Evolutionary conservation across 2,888 invertebrate genomes (phyloP), one percentile per base, ranked within the genome.

Genomic region (Hemaris fuciformis): DNA sequence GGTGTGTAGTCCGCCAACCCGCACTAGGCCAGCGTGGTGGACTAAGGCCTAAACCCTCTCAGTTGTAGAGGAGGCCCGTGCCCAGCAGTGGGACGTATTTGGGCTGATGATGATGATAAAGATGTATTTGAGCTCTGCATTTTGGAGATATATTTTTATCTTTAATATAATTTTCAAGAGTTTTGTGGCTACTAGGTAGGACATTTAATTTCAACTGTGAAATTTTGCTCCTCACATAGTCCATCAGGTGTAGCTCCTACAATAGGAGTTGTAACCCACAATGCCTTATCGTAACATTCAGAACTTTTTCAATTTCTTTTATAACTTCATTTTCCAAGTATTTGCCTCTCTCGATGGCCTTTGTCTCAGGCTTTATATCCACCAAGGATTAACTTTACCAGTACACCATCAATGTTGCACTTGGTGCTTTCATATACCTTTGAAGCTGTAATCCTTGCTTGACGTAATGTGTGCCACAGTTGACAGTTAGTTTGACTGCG

Each of bases 201-300:
- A 18, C 56, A 56, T 18, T 56, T 56, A 15, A 31, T 56, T 31
- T 31, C 56, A 15, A 56, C 25, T n/a, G 56, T 22, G 6, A 25
- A 4, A 4, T 25, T 25, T 25, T 25, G 8, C 27, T 59, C 45
- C 18, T 31, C 15, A 43, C 61, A 69, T 0, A 73, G 62, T 0
- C 75, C 73, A 71, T 77, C 75, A 48, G 73, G 74, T 5, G 76
- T 75, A n/a, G 66, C 74, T 31, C 74, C 75, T 43, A 75, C 59
- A 68, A 74, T 75, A 0, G 72, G 72, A 74, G 6, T 6, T 72
- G 27, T 0, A 75, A 31, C 0, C 75, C 73, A 69, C 70, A 68
- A 10, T 67, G 64, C 0, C 64, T 65, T 41, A 71, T 71, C 64
- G 67, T 68, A 64, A 67, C 71, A 7, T 41, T 59, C 4, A 73